phyloP scores from a whole-genome alignment of 1,140 invertebrate species.

The Lysiphlebus fabarum region DNA sequence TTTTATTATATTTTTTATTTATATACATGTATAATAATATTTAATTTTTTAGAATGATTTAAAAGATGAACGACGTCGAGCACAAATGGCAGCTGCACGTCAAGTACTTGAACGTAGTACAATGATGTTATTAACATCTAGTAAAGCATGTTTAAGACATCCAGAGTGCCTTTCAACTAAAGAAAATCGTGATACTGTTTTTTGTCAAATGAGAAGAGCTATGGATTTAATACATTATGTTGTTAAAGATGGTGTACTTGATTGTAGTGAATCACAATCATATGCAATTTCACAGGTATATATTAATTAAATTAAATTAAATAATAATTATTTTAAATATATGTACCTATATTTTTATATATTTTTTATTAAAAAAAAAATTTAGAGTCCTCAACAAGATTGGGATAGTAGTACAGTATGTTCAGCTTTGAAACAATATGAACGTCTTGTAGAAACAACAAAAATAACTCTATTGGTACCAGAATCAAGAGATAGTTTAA shows the following conservation, averaged over 20 bases:
- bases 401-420: conserved; percentile 74
- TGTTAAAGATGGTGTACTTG: conserved; percentile 87
- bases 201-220: conserved; percentile 93
- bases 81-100: conserved; percentile 92
- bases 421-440: conserved; percentile 76
- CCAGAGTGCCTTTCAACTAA: conserved; percentile 89
- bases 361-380: neutral
- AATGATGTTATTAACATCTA: conserved; percentile 94
- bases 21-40: neutral
- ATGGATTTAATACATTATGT: conserved; percentile 98
- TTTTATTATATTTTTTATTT: too few species aligned
- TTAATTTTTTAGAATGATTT: conserved; percentile 68
- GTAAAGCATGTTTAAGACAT: conserved; percentile 92
- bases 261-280: conserved; percentile 56
- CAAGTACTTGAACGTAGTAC: conserved; percentile 96
- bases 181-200: conserved; percentile 95
- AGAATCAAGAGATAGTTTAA: conserved; percentile 70
- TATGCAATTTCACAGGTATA: conserved; percentile 53
- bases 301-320: neutral
- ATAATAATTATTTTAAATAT: neutral
- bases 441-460: conserved; percentile 81
- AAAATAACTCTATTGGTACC: conserved; percentile 62
- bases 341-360: neutral
- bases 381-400: conserved; percentile 56
- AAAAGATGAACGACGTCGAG: conserved; percentile 90